Conservation (phyloP, 1,140 invertebrate genomes). For the Achroia grisella region DNA sequence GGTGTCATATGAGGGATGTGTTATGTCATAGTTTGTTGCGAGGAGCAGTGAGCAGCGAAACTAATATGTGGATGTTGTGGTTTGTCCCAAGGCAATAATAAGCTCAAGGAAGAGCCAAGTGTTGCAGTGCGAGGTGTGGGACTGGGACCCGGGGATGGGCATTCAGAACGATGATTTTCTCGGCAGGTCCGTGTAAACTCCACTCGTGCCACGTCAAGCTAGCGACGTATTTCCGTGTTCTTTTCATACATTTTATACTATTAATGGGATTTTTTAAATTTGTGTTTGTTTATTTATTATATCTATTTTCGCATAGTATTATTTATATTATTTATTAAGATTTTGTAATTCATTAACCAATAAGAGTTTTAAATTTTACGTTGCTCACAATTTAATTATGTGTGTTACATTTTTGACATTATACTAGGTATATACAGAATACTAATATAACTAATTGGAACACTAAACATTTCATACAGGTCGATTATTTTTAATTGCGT, state of each 20-base stretch:
- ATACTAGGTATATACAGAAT: constrained; percentile 3
- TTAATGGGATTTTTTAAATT: neutral
- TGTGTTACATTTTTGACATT: constrained; percentile 6
- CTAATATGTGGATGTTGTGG: constrained; percentile 26
- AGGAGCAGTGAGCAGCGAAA: neutral
- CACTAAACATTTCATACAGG: too few species aligned
- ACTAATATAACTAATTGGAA: too few species aligned
- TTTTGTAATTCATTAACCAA: too few species aligned
- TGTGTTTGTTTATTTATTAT: neutral
- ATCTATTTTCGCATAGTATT: neutral
- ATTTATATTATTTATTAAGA: constrained; percentile 1
- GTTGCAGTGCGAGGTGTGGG: constrained; percentile 84
- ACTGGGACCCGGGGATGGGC: constrained; percentile 88
- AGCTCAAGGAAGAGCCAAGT: constrained; percentile 80
- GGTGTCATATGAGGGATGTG: too few species aligned
- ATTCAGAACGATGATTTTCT: constrained; percentile 88
- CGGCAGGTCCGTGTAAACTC: constrained; percentile 80
- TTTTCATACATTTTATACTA: neutral
- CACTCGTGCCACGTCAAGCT: constrained; percentile 24
- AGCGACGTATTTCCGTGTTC: constrained; percentile 10
- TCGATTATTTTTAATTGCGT: too few species aligned
- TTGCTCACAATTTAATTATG: too few species aligned
- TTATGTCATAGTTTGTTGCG: too few species aligned
- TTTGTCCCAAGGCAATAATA: constrained; percentile 80
- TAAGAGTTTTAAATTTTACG: too few species aligned